Percentiles rank a stretch among this genome's conserved stretches.
phyloP scores from a whole-genome alignment of 2,797 vertebrate species.

The Benthosema pterotum region DNA sequence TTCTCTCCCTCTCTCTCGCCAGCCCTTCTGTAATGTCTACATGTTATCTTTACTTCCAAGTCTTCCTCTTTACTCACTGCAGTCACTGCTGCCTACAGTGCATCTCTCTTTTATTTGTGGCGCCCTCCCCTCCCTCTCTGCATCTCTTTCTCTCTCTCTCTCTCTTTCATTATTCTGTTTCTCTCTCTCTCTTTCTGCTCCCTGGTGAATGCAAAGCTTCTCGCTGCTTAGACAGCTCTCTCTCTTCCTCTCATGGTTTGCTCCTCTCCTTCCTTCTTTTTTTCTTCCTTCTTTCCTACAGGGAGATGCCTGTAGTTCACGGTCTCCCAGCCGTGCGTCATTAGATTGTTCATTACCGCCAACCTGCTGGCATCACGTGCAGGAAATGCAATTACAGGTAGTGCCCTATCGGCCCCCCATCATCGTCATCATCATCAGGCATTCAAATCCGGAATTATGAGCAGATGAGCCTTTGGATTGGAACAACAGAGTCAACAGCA shows the following conservation, averaged over 20 bases:
- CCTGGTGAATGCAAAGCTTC: constrained; percentile 45
- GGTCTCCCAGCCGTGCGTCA: constrained; percentile 30
- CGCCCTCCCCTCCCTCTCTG: constrained; percentile 22
- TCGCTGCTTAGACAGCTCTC: constrained; percentile 33
- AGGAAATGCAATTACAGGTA: constrained; percentile 66
- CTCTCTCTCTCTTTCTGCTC: constrained; percentile 28
- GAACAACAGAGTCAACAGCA: no score
- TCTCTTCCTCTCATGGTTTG: constrained; percentile 7
- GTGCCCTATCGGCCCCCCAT: constrained; percentile 55
- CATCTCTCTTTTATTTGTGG: constrained; percentile 43
- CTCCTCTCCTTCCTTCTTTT: constrained; percentile 2
- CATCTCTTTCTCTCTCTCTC: constrained; percentile 34
- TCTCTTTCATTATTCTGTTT: constrained; percentile 27
- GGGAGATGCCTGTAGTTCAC: constrained; percentile 21
- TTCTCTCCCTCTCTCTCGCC: neutral
- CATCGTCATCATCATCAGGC: constrained; percentile 50
- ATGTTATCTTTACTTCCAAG: constrained; percentile 59
- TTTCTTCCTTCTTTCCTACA: constrained; percentile 14
- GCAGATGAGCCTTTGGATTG: no score
- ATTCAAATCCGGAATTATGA: no score
- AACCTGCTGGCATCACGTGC: constrained; percentile 30
- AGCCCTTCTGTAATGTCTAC: constrained; percentile 40
- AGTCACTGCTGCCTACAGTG: constrained; percentile 47
- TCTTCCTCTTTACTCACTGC: constrained; percentile 44
- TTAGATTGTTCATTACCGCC: constrained; percentile 49